Percentiles rank a stretch among this genome's conserved stretches.
These are phyloP conservation scores for Eilema caniola DNA, from an alignment of 2,888 invertebrate species.

Conservation along the genomic window DNA sequence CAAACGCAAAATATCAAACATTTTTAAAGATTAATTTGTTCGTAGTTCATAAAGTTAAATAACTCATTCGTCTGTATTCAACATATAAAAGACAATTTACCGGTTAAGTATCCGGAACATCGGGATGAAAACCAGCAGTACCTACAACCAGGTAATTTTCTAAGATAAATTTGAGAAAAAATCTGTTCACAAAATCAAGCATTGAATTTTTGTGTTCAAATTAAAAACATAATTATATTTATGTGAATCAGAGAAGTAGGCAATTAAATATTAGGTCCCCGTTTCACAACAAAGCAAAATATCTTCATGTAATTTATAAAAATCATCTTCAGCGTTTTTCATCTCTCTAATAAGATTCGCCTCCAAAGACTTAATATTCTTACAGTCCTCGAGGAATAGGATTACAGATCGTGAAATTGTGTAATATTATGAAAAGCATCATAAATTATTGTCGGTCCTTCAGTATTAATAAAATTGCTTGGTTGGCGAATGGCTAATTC, in stretches of 20 bases:
- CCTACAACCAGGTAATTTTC: background rate
- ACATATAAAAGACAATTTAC: background rate
- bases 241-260: background rate
- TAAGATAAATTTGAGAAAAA: background rate
- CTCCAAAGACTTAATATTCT: slow-evolving; percentile 43
- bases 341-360: slow-evolving; percentile 43
- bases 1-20: background rate
- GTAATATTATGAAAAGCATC: slow-evolving; percentile 50
- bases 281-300: slow-evolving; percentile 38
- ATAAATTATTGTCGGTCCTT: slow-evolving; percentile 50
- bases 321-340: slow-evolving; percentile 39
- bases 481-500: slow-evolving; percentile 57
- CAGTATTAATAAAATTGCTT: slow-evolving; percentile 59
- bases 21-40: no score
- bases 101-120: background rate
- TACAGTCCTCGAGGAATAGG: slow-evolving; percentile 42
- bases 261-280: slow-evolving; percentile 5
- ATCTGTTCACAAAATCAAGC: background rate
- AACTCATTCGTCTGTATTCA: background rate
- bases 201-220: background rate
- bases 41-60: background rate
- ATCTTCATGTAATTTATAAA: slow-evolving; percentile 34
- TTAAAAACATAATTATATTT: slow-evolving; percentile 1
- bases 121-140: background rate
- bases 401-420: slow-evolving; percentile 48